Base-by-base conservation (phyloP, 2,113 vertebrate genomes). In the Eulacestoma nigropectus region DNA sequence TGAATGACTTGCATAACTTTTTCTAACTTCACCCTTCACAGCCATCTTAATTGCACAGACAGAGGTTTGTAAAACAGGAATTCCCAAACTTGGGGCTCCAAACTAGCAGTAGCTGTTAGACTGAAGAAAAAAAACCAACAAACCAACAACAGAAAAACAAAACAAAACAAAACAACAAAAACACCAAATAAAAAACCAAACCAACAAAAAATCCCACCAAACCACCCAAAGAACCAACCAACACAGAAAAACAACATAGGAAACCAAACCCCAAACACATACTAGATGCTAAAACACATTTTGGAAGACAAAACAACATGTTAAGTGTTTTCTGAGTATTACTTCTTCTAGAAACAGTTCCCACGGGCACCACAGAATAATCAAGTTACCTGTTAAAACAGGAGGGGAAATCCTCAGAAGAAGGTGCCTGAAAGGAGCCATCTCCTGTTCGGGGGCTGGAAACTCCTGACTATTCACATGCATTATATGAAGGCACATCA, bases 401-500 rank as follows among this genome's bases (percentile, higher is more conserved):
- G 33, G 42, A 89, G 25, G 11, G 16, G 57, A 62, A 91, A 84
- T 19, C 16, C 55, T 47, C 35, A 60, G 19, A 29, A 39, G 46
- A 52, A 3, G 2, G 35, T 52, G 26, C n/a, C 32, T 37, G 29
- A n/a, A 74, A 75, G 39, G 9, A 85, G 39, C 39, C 26, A 13
- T 12, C 50, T 81, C 37, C 60, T 42, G 23, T 27, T 16, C 10
- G 10, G 52, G 44, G 41, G 16, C 37, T 84, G 64, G 9, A 55
- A 91, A 70, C 22, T 44, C 37, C 11, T 12, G 26, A 53, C 52
- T 47, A 13, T 20, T 55, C 33, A 46, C 60, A 50, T 19, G 11
- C 16, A 8, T 32, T 65, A 27, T 9, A 41, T 18, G n/a, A 39
- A 57, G 50, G 47, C 26, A 29, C 37, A 55, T 8, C 0, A 0